These are phyloP conservation scores for Oscheius sp. DNA, from an alignment of 2,888 invertebrate species.

Conservation along the genomic window DNA sequence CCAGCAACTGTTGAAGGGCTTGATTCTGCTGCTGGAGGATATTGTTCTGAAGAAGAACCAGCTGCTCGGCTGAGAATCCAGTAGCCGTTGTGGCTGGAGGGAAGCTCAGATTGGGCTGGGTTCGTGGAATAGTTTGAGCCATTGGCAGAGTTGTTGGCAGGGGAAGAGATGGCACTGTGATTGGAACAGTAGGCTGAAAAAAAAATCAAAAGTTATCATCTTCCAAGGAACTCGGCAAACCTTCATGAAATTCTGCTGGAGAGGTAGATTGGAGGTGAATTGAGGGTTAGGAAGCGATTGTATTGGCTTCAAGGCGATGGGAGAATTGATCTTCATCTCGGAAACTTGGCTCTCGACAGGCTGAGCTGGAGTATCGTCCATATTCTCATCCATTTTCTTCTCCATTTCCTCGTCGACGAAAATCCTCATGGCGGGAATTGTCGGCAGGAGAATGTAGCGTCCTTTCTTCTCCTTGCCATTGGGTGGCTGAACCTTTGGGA, in stretches of 20 bases:
- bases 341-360: slow-evolving; percentile 1
- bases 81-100: background rate
- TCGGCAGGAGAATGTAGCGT: slow-evolving; percentile 46
- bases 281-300: background rate
- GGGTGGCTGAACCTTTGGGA: slow-evolving; percentile 30
- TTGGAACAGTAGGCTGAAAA: slow-evolving; percentile 12
- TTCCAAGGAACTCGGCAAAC: no score
- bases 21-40: slow-evolving; percentile 25
- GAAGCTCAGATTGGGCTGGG: background rate
- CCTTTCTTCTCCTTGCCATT: slow-evolving; percentile 46
- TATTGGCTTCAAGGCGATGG: slow-evolving; percentile 1
- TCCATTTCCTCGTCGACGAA: slow-evolving; percentile 40
- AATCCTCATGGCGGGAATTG: slow-evolving; percentile 52
- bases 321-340: slow-evolving; percentile 23
- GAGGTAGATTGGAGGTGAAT: background rate
- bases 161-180: slow-evolving; percentile 7
- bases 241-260: slow-evolving; percentile 12
- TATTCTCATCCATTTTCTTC: slow-evolving; percentile 14
- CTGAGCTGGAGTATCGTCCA: slow-evolving; percentile 12
- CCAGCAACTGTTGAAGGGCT: slow-evolving; percentile 13
- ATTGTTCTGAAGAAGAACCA: slow-evolving; percentile 17
- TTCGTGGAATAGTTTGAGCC: background rate
- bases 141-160: background rate
- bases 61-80: slow-evolving; percentile 1
- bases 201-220: background rate